These are phyloP conservation scores for Eupithecia inturbata DNA, from an alignment of 2,888 invertebrate genomes.

Conservation along the genomic window DNA sequence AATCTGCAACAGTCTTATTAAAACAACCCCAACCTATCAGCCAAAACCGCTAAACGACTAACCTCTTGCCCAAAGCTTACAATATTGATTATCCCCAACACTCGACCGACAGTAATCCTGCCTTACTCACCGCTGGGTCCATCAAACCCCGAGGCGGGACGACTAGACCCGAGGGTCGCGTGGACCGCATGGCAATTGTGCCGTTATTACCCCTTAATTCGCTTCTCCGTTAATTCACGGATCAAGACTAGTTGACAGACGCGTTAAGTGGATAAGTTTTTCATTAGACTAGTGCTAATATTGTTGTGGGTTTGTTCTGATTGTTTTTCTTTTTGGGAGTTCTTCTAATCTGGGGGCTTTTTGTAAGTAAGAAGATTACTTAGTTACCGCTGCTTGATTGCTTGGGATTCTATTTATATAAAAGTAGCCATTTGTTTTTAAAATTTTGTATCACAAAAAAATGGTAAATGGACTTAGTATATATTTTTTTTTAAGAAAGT, in stretches of 20 bases:
- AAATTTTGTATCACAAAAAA: background rate
- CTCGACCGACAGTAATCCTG: slow-evolving; percentile 36
- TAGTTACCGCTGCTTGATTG: too few relatives aligned
- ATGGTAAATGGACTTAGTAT: too few relatives aligned
- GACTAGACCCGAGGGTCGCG: slow-evolving; percentile 18
- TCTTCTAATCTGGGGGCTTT: background rate
- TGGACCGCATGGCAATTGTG: slow-evolving; percentile 34
- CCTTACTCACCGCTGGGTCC: slow-evolving; percentile 26
- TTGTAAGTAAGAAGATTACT: background rate
- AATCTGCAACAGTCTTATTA: background rate
- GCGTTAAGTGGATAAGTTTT: slow-evolving; percentile 39
- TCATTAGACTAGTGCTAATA: slow-evolving; percentile 33
- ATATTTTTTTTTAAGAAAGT: too few relatives aligned
- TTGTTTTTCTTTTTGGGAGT: slow-evolving; percentile 19
- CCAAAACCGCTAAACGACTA: slow-evolving; percentile 12
- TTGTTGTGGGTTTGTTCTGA: slow-evolving; percentile 18
- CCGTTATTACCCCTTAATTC: slow-evolving; percentile 41
- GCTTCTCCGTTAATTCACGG: slow-evolving; percentile 34
- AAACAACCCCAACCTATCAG: background rate
- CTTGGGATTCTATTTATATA: too few relatives aligned
- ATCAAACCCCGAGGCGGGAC: slow-evolving; percentile 11
- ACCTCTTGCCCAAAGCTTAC: slow-evolving; percentile 12
- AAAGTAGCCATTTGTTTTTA: background rate
- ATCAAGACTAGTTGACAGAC: slow-evolving; percentile 26
- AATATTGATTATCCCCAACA: slow-evolving; percentile 40